A percentile compares a stretch with the other conserved stretches of the same genome.
Conservation (phyloP, 2,888 invertebrate species). For the Eristalis tenax region DNA sequence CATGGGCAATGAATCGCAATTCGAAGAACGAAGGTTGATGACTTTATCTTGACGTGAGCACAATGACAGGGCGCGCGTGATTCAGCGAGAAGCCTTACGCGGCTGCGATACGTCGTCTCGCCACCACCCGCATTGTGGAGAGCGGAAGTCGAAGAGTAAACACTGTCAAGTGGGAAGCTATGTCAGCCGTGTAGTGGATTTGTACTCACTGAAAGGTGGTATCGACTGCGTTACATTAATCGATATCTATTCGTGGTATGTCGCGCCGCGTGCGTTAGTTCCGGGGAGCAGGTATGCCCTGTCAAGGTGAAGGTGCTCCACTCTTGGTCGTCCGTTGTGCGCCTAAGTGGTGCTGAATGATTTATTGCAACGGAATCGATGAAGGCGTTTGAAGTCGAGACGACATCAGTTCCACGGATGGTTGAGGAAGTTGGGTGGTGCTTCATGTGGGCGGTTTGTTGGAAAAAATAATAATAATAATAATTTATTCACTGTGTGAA, state of each 20-base stretch:
- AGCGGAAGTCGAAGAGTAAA: neutral
- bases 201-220: neutral
- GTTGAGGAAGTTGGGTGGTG: neutral
- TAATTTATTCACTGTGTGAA: neutral
- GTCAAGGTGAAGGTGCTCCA: constrained; percentile 19
- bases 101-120: neutral
- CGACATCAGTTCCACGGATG: neutral
- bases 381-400: neutral
- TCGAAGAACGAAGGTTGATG: constrained; percentile 29
- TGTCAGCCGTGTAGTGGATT: constrained; percentile 3
- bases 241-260: constrained; percentile 5
- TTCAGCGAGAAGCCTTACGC: neutral
- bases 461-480: neutral
- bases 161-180: constrained; percentile 2
- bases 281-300: neutral
- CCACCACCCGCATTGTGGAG: neutral
- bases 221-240: neutral
- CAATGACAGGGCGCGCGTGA: constrained; percentile 11
- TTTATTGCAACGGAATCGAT: constrained; percentile 8
- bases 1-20: neutral
- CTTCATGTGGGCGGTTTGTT: neutral
- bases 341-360: constrained; percentile 29
- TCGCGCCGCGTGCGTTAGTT: neutral
- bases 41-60: constrained; percentile 43
- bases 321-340: constrained; percentile 2